Evolutionary conservation across 2,888 invertebrate genomes (phyloP).

Genomic region (Mamestra brassicae): DNA sequence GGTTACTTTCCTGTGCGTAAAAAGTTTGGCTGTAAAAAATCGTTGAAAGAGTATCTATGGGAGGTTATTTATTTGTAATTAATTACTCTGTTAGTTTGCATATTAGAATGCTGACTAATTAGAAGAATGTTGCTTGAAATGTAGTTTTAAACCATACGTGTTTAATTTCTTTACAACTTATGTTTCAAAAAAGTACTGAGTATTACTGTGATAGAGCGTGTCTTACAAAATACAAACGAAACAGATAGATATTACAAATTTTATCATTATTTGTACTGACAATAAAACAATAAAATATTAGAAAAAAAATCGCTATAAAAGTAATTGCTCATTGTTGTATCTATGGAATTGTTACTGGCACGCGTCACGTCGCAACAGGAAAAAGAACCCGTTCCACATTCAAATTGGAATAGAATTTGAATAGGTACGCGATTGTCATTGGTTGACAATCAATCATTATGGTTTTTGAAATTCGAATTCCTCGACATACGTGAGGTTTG

Average conservation of each 20-base stretch:
- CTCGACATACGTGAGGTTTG: conserved; percentile 83
- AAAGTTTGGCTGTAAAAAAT: conserved; percentile 54
- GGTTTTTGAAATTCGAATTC: conserved; percentile 89
- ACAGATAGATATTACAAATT: conserved; percentile 45
- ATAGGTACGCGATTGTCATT: conserved; percentile 88
- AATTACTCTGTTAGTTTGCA: conserved; percentile 49
- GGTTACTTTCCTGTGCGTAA: conserved; percentile 78
- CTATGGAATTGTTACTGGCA: conserved; percentile 81
- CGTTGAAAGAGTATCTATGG: conserved; percentile 42
- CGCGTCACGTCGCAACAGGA: conserved; percentile 81
- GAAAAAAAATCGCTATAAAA: conserved; percentile 75
- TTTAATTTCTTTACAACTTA: conserved; percentile 18
- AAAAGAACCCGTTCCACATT: conserved; percentile 88
- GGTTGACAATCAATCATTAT: conserved; percentile 90
- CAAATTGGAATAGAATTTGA: conserved; percentile 88
- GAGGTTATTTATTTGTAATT: conserved; percentile 49
- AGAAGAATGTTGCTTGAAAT: conserved; percentile 43
- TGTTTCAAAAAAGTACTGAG: background rate
- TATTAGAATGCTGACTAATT: conserved; percentile 44
- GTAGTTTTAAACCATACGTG: conserved; percentile 41
- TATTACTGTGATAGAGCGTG: background rate
- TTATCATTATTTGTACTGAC: conserved; percentile 60
- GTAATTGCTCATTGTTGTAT: conserved; percentile 85
- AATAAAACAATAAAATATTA: conserved; percentile 67
- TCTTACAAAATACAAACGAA: conserved; percentile 30